phyloP scores from a whole-genome alignment of 2,797 vertebrate genomes.

The Denticeps clupeoides region DNA sequence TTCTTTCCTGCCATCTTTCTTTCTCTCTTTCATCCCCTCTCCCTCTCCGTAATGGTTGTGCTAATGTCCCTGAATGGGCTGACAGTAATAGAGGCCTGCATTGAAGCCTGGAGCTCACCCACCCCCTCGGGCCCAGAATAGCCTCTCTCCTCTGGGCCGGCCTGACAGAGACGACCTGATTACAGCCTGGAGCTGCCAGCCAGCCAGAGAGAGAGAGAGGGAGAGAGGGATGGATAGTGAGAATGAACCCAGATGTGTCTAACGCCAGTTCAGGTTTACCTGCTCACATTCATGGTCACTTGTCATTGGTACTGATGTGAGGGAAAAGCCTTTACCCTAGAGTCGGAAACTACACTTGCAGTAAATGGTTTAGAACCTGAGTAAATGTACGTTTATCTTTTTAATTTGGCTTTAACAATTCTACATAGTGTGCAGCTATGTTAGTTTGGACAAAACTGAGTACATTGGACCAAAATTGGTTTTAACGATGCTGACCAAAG shows the following conservation, averaged over 20 bases:
- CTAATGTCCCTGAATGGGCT: constrained; percentile 41
- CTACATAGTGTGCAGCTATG: too few species aligned
- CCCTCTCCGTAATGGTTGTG: constrained; percentile 43
- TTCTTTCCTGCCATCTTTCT: background rate
- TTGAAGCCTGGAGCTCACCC: constrained; percentile 34
- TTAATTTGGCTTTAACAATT: too few species aligned
- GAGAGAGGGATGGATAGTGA: background rate
- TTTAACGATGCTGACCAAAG: too few species aligned
- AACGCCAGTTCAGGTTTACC: too few species aligned
- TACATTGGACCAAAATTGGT: too few species aligned
- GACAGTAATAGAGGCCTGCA: constrained; percentile 55
- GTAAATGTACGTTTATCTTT: too few species aligned
- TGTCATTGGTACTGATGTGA: constrained; percentile 13
- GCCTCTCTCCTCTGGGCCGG: constrained; percentile 41
- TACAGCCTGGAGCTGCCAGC: constrained; percentile 37
- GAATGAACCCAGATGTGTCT: too few species aligned
- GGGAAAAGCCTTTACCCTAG: background rate
- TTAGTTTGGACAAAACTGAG: too few species aligned
- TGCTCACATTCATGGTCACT: constrained; percentile 14
- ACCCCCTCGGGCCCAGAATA: constrained; percentile 48
- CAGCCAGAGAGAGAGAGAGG: constrained; percentile 6
- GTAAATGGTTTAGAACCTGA: too few species aligned
- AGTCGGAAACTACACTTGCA: too few species aligned
- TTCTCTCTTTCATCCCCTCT: constrained; percentile 10
- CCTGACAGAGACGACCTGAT: constrained; percentile 51